phyloP scores from a whole-genome alignment of 1,140 invertebrate genomes.

The Dendroctonus valens region DNA sequence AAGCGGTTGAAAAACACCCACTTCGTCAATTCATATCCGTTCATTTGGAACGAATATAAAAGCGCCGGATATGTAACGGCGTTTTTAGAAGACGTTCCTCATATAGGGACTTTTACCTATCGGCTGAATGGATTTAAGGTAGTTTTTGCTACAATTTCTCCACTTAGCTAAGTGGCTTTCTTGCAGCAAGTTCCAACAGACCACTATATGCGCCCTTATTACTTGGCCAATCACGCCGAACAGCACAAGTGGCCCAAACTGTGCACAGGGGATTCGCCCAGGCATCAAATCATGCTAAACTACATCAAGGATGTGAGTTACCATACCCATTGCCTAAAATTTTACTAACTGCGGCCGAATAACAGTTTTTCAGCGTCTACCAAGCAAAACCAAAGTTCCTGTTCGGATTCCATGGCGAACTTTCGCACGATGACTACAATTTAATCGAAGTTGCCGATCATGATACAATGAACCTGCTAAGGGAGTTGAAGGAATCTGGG shows the following conservation, averaged over 20 bases:
- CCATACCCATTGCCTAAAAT: not conserved
- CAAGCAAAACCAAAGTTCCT: constrained; percentile 72
- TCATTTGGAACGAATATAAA: constrained; percentile 77
- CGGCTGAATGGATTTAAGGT: constrained; percentile 82
- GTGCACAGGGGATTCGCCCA: constrained; percentile 76
- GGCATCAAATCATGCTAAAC: constrained; percentile 69
- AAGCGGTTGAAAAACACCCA: constrained; percentile 65
- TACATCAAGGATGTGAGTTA: constrained; percentile 62
- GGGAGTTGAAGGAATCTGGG: constrained; percentile 58
- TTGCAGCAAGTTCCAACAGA: constrained; percentile 71
- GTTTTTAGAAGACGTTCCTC: constrained; percentile 84
- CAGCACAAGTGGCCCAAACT: constrained; percentile 57
- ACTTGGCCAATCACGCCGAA: constrained; percentile 60
- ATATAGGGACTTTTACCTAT: constrained; percentile 87
- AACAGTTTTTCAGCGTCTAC: constrained; percentile 57
- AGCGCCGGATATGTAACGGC: constrained; percentile 70
- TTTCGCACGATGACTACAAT: constrained; percentile 87
- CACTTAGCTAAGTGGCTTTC: constrained; percentile 5
- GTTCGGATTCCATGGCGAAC: constrained; percentile 84
- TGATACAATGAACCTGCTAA: constrained; percentile 67
- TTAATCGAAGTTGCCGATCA: constrained; percentile 73
- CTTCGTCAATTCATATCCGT: constrained; percentile 76
- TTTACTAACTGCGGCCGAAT: not conserved
- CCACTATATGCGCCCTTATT: constrained; percentile 87
- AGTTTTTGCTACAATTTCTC: not conserved